Evolutionary conservation across 2,113 vertebrate species (phyloP).

Genomic region (Arothron firmamentum): DNA sequence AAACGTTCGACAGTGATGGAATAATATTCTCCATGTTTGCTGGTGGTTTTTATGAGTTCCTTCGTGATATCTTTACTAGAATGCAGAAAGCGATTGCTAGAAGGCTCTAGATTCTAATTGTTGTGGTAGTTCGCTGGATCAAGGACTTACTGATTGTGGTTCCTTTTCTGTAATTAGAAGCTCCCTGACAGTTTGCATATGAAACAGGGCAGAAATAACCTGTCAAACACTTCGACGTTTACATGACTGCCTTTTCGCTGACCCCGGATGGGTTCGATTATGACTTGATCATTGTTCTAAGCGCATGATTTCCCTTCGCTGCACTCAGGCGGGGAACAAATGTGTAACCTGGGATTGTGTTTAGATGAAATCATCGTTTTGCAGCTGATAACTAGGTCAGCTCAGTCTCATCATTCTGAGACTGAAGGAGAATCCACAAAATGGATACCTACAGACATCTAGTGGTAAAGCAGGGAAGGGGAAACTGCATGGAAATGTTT

Average conservation of each 20-base stretch:
- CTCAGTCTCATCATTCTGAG: constrained; percentile 36
- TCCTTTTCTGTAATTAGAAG: neutral
- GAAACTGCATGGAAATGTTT: too few relatives aligned
- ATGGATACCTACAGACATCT: constrained; percentile 48
- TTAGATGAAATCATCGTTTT: constrained; percentile 61
- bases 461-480: constrained; percentile 41
- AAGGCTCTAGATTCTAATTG: too few relatives aligned
- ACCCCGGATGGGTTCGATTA: neutral
- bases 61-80: neutral
- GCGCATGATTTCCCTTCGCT: neutral
- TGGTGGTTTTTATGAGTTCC: neutral
- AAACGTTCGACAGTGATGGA: neutral
- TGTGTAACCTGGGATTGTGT: constrained; percentile 13
- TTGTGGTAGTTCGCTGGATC: too few relatives aligned
- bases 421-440: neutral
- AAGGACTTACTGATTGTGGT: too few relatives aligned
- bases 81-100: neutral
- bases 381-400: constrained; percentile 62
- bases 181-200: neutral
- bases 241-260: neutral
- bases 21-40: neutral
- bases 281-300: neutral
- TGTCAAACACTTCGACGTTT: constrained; percentile 2
- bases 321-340: constrained; percentile 2
- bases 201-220: neutral